Evolutionary conservation across 2,797 vertebrate genomes (phyloP), one percentile per base, ranked within the genome.

Genomic region (Platyrinchus mystaceus): DNA sequence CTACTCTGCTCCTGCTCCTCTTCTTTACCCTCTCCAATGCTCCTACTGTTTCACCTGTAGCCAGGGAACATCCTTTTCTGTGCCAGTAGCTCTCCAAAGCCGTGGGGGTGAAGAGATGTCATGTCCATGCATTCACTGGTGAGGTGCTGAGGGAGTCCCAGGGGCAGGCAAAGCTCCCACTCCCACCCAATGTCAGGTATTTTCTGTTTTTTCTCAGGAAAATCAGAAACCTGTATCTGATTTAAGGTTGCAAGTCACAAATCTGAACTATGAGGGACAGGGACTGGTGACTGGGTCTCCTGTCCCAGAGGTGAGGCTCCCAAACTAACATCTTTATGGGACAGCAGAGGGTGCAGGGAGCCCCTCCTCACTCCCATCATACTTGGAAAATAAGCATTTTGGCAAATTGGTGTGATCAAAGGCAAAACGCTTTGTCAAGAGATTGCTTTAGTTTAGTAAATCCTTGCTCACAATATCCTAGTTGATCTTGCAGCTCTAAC

Each of bases 121-220:
- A 8, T 24, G 23, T 21, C 43, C 19, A 26, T 0, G 0, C 1
- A 1, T 34, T 79, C 4, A 1, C 36, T 30, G 15, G 36, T 60
- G 37, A 63, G 27, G 27, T 76, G 30, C 24, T 26, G n/a, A 26
- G 12, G 21, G 62, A 7, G 16, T 50, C 27, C 22, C 20, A 82
- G 32, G 43, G 34, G 10, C 36, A 68, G 55, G 70, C 49, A 87
- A 49, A 67, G 20, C 15, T 26, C 44, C 32, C 3, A 3, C 26
- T 87, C 12, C 36, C 11, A 19, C 47, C 30, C n/a, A 76, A 19
- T 23, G 9, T n/a, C 74, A 66, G 43, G 15, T 46, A 32, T 41
- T 87, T 78, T 53, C 37, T 27, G 9, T 37, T 64, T 89, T 14
- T 89, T 12, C 41, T 47, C 0, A 2, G 49, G 9, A 62, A 88